Percentiles rank a stretch among this genome's conserved stretches.
Evolutionary conservation across 2,797 vertebrate species (phyloP).

Genomic region (Falco berigora): DNA sequence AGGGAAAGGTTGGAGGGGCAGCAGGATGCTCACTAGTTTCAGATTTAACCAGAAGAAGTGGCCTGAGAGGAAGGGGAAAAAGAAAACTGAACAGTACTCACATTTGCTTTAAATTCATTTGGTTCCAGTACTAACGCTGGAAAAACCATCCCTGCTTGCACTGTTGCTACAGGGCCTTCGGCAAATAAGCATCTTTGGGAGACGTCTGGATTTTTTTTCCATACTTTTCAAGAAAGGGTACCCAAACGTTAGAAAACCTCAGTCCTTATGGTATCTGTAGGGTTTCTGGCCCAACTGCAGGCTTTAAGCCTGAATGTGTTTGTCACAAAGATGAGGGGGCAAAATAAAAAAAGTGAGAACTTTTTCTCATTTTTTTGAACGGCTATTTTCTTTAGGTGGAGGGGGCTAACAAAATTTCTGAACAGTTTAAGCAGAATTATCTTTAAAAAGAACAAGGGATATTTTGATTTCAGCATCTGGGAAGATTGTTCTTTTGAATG

Average conservation of each 20-base stretch:
- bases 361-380: neutral
- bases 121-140: neutral
- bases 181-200: neutral
- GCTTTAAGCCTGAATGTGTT: neutral
- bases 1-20: neutral
- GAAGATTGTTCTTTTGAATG: neutral
- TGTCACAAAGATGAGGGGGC: neutral
- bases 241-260: neutral
- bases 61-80: neutral
- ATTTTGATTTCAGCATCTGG: neutral
- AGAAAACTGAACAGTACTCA: neutral
- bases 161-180: neutral
- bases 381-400: neutral
- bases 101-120: neutral
- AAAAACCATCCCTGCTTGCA: neutral
- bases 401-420: neutral
- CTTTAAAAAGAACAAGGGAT: neutral
- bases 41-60: neutral
- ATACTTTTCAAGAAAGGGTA: neutral
- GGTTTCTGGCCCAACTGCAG: neutral
- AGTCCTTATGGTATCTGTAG: neutral
- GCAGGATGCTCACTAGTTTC: neutral
- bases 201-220: neutral
- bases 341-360: neutral
- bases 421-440: neutral